phyloP scores from a whole-genome alignment of 2,888 invertebrate species.

The Capitulum mitella region DNA sequence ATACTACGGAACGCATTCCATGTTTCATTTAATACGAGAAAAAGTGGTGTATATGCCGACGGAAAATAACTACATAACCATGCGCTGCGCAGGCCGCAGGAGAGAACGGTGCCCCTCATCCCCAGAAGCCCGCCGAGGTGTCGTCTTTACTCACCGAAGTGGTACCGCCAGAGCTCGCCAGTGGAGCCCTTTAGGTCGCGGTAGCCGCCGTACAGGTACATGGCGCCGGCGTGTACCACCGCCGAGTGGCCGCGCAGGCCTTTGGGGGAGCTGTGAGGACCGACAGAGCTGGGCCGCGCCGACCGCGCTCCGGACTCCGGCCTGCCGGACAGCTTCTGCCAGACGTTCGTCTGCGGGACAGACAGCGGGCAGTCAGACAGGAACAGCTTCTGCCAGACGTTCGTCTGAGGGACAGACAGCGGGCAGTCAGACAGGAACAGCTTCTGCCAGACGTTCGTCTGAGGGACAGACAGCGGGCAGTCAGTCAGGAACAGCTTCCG shows the following conservation, averaged over 20 bases:
- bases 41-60: no score
- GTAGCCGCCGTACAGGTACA: constrained; percentile 82
- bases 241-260: constrained; percentile 77
- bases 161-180: constrained; percentile 77
- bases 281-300: constrained; percentile 12
- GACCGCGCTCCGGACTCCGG: constrained; percentile 29
- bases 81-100: no score
- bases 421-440: no score
- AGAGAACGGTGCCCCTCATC: no score
- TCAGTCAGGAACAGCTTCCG: constrained; percentile 48
- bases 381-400: constrained; percentile 52
- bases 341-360: constrained; percentile 49
- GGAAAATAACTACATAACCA: no score
- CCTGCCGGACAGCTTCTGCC: constrained; percentile 49
- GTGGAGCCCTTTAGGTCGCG: constrained; percentile 75
- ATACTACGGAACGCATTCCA: no score
- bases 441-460: constrained; percentile 54
- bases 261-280: constrained; percentile 54
- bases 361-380: no score
- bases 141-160: constrained; percentile 68
- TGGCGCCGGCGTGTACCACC: constrained; percentile 64
- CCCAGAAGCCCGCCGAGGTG: no score
- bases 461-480: no score
- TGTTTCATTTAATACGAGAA: no score
- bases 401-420: constrained; percentile 47